phyloP scores from a whole-genome alignment of 2,113 vertebrate species.

The Serilophus lunatus region DNA sequence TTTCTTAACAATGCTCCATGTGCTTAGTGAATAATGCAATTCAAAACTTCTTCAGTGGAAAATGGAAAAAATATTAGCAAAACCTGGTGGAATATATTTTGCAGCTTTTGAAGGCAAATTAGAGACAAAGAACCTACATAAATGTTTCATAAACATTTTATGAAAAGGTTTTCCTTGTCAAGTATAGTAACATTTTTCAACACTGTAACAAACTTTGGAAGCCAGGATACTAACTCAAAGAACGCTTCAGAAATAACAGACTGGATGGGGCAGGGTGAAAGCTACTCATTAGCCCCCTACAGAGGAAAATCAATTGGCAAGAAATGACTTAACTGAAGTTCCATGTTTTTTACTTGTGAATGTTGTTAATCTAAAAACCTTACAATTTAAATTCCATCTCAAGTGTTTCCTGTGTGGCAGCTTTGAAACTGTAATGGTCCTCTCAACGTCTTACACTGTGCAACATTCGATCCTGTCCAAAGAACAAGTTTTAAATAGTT shows the following conservation, averaged over 20 bases:
- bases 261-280: background rate
- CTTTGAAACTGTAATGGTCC: background rate
- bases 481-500: background rate
- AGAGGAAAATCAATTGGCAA: background rate
- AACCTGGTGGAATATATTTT: conserved; percentile 10
- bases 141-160: conserved; percentile 39
- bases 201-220: background rate
- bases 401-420: background rate
- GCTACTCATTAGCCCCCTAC: background rate
- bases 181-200: background rate
- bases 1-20: background rate
- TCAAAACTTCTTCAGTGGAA: background rate
- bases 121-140: conserved; percentile 4
- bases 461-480: background rate
- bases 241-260: background rate
- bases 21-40: background rate
- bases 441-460: background rate
- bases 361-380: background rate
- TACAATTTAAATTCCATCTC: background rate
- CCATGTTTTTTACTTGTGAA: background rate
- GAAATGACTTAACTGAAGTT: background rate
- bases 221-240: background rate
- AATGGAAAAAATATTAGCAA: background rate
- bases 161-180: conserved; percentile 34
- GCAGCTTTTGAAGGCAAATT: conserved; percentile 15